Evolutionary conservation across 2,797 vertebrate species (phyloP), one percentile per base, ranked within the genome.

Genomic region (Borostomias antarcticus): DNA sequence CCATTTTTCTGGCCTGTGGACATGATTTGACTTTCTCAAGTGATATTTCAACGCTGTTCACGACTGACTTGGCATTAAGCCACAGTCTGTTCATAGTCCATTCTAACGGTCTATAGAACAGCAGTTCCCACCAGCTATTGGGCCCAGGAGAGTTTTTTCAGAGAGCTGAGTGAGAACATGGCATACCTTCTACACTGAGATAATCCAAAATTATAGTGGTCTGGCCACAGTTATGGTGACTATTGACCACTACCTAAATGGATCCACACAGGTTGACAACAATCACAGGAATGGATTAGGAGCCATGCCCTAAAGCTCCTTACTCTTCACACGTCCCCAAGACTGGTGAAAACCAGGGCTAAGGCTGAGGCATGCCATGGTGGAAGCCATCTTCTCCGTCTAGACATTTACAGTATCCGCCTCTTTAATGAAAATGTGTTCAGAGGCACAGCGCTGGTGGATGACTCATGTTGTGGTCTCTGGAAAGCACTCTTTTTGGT

Each of bases 381-480:
- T 23, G 25, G 9, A 10, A 48, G 10, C 32, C 32, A 35, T 33
- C 15, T 51, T 30, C 30, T 30, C 30, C 6, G 19, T 29, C 2
- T 2, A 33, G 23, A 40, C 50, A 25, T 56, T 54, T 57, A 60
- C 33, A n/a, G n/a, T n/a, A n/a, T 40, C 57, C 7, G 23, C 29
- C 62, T 73, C 43, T 72, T 26, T 66, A 54, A 25, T 53, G 62
- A 76, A 65, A 69, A 62, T 50, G 19, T 58, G 53, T 26, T 62
- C 56, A 62, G 57, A 50, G 10, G 68, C 8, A 25, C 30, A 29
- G 35, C 37, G 76, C 63, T 13, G 3, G 64, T 69, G 33, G 70
- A 52, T 90, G 85, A 88, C 73, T 88, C 82, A 84, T 9, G 71
- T 60, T 83, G 85, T 81, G 84, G 86, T 88, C 70, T 82, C 68